phyloP scores from a whole-genome alignment of 2,888 invertebrate genomes.

The Conops quadrifasciatus region DNA sequence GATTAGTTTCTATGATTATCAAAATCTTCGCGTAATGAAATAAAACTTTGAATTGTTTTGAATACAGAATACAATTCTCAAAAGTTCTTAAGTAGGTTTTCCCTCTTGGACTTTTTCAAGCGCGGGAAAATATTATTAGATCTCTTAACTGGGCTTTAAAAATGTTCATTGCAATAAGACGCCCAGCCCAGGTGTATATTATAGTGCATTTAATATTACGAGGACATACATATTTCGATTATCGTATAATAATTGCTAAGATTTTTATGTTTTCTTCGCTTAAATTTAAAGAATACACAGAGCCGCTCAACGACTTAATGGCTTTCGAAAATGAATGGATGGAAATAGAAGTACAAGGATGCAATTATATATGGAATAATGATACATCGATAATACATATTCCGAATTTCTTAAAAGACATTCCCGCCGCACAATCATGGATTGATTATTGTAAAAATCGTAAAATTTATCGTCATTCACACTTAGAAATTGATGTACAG shows the following conservation, averaged over 20 bases:
- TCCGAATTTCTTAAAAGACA: slow-evolving; percentile 61
- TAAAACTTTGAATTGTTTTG: too few species aligned
- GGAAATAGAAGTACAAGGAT: slow-evolving; percentile 78
- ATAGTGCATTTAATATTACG: too few species aligned
- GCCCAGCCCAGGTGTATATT: too few species aligned
- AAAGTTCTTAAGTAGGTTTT: too few species aligned
- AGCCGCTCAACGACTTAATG: slow-evolving; percentile 77
- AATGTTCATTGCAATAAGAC: too few species aligned
- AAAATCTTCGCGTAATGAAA: too few species aligned
- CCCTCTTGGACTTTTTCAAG: too few species aligned
- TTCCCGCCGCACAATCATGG: slow-evolving; percentile 60
- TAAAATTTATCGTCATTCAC: slow-evolving; percentile 78
- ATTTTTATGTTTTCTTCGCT: background rate
- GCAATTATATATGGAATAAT: slow-evolving; percentile 54
- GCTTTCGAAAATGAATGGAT: slow-evolving; percentile 93
- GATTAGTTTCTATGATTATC: too few species aligned
- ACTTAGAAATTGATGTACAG: slow-evolving; percentile 85
- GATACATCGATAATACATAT: slow-evolving; percentile 52
- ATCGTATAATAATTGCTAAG: background rate
- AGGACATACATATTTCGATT: too few species aligned
- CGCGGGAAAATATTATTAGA: too few species aligned
- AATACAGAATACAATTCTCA: too few species aligned
- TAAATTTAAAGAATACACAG: slow-evolving; percentile 68
- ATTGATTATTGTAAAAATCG: slow-evolving; percentile 54
- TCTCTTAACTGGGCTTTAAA: background rate